phyloP scores from a whole-genome alignment of 2,888 invertebrate species.

The Mamestra brassicae region DNA sequence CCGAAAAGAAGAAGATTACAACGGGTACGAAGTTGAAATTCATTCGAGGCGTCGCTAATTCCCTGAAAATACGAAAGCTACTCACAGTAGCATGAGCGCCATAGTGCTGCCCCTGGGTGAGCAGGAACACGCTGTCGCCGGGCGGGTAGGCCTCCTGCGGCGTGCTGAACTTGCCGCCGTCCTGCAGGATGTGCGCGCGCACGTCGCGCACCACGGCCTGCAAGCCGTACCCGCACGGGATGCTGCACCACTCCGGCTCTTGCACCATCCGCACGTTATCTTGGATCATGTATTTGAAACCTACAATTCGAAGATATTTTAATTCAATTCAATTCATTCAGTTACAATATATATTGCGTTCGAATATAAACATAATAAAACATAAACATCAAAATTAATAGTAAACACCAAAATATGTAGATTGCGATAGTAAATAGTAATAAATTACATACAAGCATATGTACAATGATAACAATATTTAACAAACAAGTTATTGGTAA shows the following conservation, averaged over 20 bases:
- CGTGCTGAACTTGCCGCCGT: constrained; percentile 73
- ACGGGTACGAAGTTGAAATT: background rate
- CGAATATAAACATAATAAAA: too few relatives aligned
- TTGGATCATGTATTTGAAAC: constrained; percentile 84
- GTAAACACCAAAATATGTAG: too few relatives aligned
- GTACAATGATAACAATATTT: too few relatives aligned
- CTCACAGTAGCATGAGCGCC: constrained; percentile 94
- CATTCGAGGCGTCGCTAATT: background rate
- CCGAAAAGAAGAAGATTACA: too few relatives aligned
- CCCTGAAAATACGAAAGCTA: constrained; percentile 11
- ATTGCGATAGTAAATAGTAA: too few relatives aligned
- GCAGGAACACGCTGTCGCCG: constrained; percentile 93
- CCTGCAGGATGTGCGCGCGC: constrained; percentile 69
- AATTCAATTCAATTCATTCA: too few relatives aligned
- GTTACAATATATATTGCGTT: too few relatives aligned
- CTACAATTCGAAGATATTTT: constrained; percentile 65
- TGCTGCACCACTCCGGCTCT: constrained; percentile 94
- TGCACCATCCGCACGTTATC: constrained; percentile 92
- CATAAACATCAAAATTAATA: too few relatives aligned
- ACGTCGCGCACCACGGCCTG: constrained; percentile 91
- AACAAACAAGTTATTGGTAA: too few relatives aligned
- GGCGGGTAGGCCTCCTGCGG: constrained; percentile 92
- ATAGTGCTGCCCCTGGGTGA: constrained; percentile 95
- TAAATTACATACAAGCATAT: too few relatives aligned
- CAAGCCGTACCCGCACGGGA: constrained; percentile 92